Base-by-base conservation (phyloP, 2,113 vertebrate species). In the Vombatus ursinus region DNA sequence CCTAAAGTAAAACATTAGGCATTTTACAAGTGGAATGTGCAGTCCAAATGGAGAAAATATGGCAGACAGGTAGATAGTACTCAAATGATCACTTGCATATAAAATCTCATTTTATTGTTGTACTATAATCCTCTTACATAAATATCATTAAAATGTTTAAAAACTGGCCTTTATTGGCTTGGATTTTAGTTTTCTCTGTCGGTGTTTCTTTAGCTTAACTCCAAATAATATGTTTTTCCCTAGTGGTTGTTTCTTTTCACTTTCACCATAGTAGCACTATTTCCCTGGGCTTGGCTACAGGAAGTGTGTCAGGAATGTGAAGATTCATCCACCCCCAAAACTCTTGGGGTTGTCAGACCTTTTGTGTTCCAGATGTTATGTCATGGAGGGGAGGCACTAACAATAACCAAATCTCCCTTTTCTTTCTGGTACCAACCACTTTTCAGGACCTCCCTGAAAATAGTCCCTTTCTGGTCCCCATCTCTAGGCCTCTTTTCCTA, bases 111-210 rank as follows among this genome's bases (percentile, higher is more conserved):
- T 95, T 68, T 44, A 49, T 50, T 50, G 11, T 52, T 95, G 93
- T 84, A 91, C 44, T 91, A 84, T 37, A 84, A 94, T 37, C 52
- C 44, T 93, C 92, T 93, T 93, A 77, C 51, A 92, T n/a, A 84
- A 90, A 89, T 68, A 50, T 68, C 44, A 92, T 92, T 97, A 94
- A 22, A 84, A 93, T 92, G 92, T 96, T 93, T 68, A 84, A 68
- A 90, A 95, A 89, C n/a, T 92, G 91, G 48, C 22, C 22, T 89
- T n/a, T 92, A 25, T n/a, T 94, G 89, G 25, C 52, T 89, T 49
- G 57, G 84, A 12, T 52, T 50, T 31, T 0, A 51, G n/a, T 52
- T 93, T 90, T 90, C 28, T 53, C 31, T 57, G 77, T n/a, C 1
- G 19, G 49, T 61, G 77, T 93, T 47, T 91, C 91, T 91, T 50